Base-by-base conservation (phyloP, 1,140 invertebrate genomes). In the Chironomus striatipennis region DNA sequence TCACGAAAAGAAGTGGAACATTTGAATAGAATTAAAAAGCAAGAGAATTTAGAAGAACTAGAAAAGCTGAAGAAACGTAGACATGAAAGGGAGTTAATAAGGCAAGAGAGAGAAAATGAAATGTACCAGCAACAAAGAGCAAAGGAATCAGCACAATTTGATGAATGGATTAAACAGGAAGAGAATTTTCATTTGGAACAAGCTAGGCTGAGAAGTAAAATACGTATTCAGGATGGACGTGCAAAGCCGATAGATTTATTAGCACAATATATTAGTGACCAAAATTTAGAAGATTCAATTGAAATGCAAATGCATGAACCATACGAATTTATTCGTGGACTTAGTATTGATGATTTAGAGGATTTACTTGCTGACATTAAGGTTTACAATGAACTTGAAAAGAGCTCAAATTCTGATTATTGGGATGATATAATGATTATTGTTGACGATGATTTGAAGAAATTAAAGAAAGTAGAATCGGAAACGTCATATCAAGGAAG, bases 301-400 rank as follows among this genome's bases (percentile, higher is more conserved):
- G 97, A 99, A 85, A 97, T 99, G 93, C 95, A 99, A 84, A 97
- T 99, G 93, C 95, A 98, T 80, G 97, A 99, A 83, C 97, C 98
- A 0, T 99, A 98, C 79, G 95, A 94, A 0, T 97, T 98, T 81
- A 85, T 99, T 0, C 94, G 97, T 81, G 97, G 97, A 2, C 83
- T 99, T 34, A 91, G 92, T 6, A 89, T 94, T 8, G 89, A 91
- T 76, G 97, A 99, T 83, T 85, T 99, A n/a, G 98, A 99, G 82
- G 98, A 99, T 85, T 83, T 99, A 0, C 85, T 98, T 5, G 97
- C 95, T 79, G 98, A 99, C 83, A 99, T 99, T 75, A 95, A 96
- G 83, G 92, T 94, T 17, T 95, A 94, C 80, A 92, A 93, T 79
- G 91, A 94, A 83, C 80, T 94, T 75, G 94, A 96, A 83, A 87